Base-by-base conservation (phyloP, 1,140 invertebrate species). In the Drosophila subpulchrella region DNA sequence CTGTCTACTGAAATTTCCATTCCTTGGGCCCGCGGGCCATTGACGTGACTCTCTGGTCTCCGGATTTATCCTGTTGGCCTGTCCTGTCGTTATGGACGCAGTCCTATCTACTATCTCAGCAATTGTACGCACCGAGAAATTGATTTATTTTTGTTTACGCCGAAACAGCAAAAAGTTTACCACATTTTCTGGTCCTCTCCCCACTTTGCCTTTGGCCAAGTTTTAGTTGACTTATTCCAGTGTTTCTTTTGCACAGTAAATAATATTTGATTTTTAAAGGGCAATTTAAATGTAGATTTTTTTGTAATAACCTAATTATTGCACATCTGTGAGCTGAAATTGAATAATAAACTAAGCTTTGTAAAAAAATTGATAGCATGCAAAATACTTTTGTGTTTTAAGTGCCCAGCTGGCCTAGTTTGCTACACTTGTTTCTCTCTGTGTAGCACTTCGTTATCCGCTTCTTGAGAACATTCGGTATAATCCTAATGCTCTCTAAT, bases 401-500 rank as follows among this genome's bases (percentile, higher is more conserved):
- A 20, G 20, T 20, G n/a, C 6, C 41, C 6, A 7, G 5, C 39
- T 41, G 39, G 6, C n/a, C n/a, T 15, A 42, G 6, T 13, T 38
- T 11, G 12, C 0, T 20, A 1, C 2, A 12, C 5, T 12, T 3
- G 32, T 51, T 48, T 65, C 30, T 68, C 30, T 15, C 8, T 30
- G 47, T 68, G 47, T n/a, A 6, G n/a, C 20, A 20, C 11, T 71
- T 71, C 58, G 74, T 78, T 82, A 78, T 82, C 70, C 54, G 15
- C 38, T 61, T 34, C 46, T 77, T 68, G 44, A 47, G 78, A 46
- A 62, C 51, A 75, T 65, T 81, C 62, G 54, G 82, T 55, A 61
- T 88, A 88, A 88, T 84, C 84, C 80, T 81, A 89, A 88, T 83
- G 80, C 84, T 80, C 77, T 89, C 84, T 88, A 89, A 88, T 88